These are phyloP conservation scores for Oceanodroma leucorhoa DNA, from an alignment of 2,797 vertebrate genomes.

Conservation along the genomic window DNA sequence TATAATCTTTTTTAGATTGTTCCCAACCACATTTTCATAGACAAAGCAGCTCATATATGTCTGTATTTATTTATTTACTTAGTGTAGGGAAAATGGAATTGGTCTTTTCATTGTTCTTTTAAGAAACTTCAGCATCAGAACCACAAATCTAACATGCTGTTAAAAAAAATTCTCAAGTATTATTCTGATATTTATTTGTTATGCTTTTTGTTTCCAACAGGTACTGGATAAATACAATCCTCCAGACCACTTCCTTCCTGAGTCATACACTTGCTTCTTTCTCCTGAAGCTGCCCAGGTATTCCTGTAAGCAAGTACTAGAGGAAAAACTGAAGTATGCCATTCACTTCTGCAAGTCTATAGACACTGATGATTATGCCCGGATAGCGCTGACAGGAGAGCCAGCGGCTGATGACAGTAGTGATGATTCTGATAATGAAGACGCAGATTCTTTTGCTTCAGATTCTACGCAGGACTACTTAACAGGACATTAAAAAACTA, in stretches of 20 bases:
- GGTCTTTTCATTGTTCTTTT: background rate
- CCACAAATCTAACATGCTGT: background rate
- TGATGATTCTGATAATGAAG: slow-evolving; percentile 95
- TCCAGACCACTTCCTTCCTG: slow-evolving; percentile 97
- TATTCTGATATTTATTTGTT: background rate
- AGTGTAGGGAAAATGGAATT: background rate
- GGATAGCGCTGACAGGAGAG: slow-evolving; percentile 94
- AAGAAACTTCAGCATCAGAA: background rate
- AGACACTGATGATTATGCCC: slow-evolving; percentile 97
- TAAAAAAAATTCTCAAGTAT: background rate
- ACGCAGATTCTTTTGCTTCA: slow-evolving; percentile 95
- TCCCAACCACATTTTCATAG: background rate
- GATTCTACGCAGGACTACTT: slow-evolving; percentile 98
- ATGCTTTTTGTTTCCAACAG: slow-evolving; percentile 62
- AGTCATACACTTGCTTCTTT: slow-evolving; percentile 99
- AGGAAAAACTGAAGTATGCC: slow-evolving; percentile 97
- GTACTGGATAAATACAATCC: slow-evolving; percentile 98
- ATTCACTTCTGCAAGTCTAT: slow-evolving; percentile 99
- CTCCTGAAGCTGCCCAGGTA: slow-evolving; percentile 96
- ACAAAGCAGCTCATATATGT: background rate
- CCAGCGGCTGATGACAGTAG: slow-evolving; percentile 94
- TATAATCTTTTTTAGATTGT: background rate
- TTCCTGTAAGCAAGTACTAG: slow-evolving; percentile 94
- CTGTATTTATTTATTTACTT: background rate
- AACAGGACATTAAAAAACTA: slow-evolving; percentile 86